These are phyloP conservation scores for Chouioia cunea DNA, from an alignment of 2,888 invertebrate species.

Conservation along the genomic window DNA sequence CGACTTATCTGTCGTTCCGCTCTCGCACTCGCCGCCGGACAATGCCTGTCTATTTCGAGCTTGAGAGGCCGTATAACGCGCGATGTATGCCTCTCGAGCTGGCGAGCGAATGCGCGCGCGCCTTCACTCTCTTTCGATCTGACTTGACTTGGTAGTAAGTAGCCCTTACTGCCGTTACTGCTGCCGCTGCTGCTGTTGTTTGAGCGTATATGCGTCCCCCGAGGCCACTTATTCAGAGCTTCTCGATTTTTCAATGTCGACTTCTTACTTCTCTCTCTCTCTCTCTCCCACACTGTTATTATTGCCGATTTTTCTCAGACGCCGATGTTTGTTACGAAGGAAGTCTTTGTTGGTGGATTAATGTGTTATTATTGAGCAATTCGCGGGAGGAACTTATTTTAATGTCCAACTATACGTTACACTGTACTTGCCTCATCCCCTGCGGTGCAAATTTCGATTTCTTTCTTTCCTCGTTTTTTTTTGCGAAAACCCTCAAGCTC, in stretches of 20 bases:
- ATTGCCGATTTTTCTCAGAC: conserved; percentile 32
- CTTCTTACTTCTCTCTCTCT: conserved; percentile 16
- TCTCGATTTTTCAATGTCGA: conserved; percentile 8
- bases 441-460: not conserved
- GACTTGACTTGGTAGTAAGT: too few relatives aligned
- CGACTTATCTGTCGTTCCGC: conserved; percentile 43
- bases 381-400: conserved; percentile 20
- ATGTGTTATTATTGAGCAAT: conserved; percentile 18
- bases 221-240: conserved; percentile 35
- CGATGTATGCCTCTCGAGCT: too few relatives aligned
- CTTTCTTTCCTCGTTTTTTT: conserved; percentile 3
- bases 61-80: not conserved
- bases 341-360: conserved; percentile 14
- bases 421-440: not conserved
- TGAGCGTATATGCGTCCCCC: conserved; percentile 28
- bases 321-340: conserved; percentile 1
- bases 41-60: conserved; percentile 42
- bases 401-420: conserved; percentile 16
- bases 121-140: not conserved
- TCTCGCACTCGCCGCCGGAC: conserved; percentile 27
- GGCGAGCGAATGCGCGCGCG: too few relatives aligned
- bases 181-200: not conserved
- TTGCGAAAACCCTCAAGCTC: not conserved
- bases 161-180: too few relatives aligned
- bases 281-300: conserved; percentile 27